Evolutionary conservation across 2,888 invertebrate species (phyloP), one percentile per base, ranked within the genome.

Genomic region (Hypomecis atomaria): DNA sequence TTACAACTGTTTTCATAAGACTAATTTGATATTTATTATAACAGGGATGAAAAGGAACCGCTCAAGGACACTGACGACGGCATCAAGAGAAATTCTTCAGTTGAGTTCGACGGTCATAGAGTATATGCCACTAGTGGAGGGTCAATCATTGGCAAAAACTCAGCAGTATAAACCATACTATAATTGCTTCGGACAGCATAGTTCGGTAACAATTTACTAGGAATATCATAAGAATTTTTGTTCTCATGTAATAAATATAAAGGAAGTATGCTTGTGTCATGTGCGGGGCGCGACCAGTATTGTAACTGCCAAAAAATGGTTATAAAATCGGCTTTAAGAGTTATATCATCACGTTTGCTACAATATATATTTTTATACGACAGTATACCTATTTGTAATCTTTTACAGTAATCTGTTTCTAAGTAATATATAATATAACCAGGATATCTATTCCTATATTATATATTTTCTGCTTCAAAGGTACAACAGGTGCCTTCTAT

Each of bases 101-200:
- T 97, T 33, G 97, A 97, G 82, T 97, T 96, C 82, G 97, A 97
- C 78, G 96, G 97, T 5, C 95, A 95, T 78, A 95, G 96, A 76
- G 97, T 96, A 42, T 96, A 96, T 79, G 96, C 97, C 47, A 96
- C 96, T 80, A 96, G 97, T 65, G 96, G 97, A 66, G 96, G 97
- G 64, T 96, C 95, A 76, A 95, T 97, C 76, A 96, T 97, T 79
- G 97, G 97, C 75, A 97, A 97, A 92, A 97, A 97, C 86, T 97
- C 97, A n/a, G 97, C 97, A 59, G 97, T 98, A 76, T 96, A 94
- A 88, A 73, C 49, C 57, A 37, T 11, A 59, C 36, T 54, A 13
- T 0, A 11, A 13, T 23, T 58, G 49, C 13, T 50, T 52, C 37
- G 42, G 36, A 58, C 50, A n/a, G 5, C 33, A 11, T 13, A 44